Percentiles rank a stretch among this genome's conserved stretches.
Conservation (phyloP, 2,888 invertebrate genomes). For the Amphipyra berbera region DNA sequence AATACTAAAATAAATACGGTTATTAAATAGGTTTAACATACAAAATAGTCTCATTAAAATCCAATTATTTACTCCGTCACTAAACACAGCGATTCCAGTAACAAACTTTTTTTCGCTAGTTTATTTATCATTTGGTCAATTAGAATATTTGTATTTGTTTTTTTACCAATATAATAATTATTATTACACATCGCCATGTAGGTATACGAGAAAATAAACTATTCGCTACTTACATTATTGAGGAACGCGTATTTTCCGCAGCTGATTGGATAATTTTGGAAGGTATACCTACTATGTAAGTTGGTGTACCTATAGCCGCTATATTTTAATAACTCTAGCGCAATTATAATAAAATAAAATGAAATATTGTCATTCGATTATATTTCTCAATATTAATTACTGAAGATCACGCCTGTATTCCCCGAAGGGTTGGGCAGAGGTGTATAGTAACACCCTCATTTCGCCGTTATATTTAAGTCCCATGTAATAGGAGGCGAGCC, state of each 20-base stretch:
- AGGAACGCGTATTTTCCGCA: constrained; percentile 2
- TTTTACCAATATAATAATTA: not conserved
- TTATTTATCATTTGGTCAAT: constrained; percentile 13
- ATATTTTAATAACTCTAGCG: too few species aligned
- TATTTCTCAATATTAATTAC: too few species aligned
- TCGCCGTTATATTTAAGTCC: too few species aligned
- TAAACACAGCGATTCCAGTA: constrained; percentile 5
- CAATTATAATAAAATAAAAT: too few species aligned
- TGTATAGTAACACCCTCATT: too few species aligned
- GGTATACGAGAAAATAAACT: not conserved
- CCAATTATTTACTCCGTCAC: constrained; percentile 20
- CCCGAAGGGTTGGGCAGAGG: too few species aligned
- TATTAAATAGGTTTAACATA: constrained; percentile 21
- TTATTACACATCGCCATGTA: not conserved
- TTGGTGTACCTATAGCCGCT: not conserved
- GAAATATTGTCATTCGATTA: too few species aligned
- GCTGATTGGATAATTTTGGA: not conserved
- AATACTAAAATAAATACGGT: constrained; percentile 60
- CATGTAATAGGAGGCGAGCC: too few species aligned
- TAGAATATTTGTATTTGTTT: not conserved
- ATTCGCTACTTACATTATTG: constrained; percentile 10
- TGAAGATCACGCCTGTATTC: too few species aligned
- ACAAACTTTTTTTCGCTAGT: constrained; percentile 8
- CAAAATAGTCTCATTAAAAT: constrained; percentile 37
- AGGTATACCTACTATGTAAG: not conserved